A percentile compares a stretch with the other conserved stretches of the same genome.
Evolutionary conservation across 1,140 invertebrate species (phyloP).

Genomic region (Calephelis virginiensis): DNA sequence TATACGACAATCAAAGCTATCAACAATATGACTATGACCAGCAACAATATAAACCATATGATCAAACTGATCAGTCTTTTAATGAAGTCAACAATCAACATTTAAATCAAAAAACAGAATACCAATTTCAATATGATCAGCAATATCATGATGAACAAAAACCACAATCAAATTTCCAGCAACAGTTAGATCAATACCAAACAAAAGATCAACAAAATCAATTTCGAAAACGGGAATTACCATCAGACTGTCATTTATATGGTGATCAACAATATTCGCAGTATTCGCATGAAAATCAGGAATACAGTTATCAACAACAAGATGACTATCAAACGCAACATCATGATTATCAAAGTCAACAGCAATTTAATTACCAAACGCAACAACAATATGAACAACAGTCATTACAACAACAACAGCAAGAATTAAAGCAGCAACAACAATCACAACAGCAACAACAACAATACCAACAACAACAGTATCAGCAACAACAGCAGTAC

Average conservation of each 20-base stretch:
- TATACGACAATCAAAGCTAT: constrained; percentile 47
- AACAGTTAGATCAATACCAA: constrained; percentile 40
- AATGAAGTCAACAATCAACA: constrained; percentile 39
- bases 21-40: constrained; percentile 78
- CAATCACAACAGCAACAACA: constrained; percentile 39
- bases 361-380: constrained; percentile 23
- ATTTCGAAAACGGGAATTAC: constrained; percentile 32
- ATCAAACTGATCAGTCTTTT: constrained; percentile 40
- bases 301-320: constrained; percentile 37
- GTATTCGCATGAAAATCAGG: constrained; percentile 33
- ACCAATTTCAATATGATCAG: constrained; percentile 40
- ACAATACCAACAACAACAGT: constrained; percentile 40
- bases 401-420: constrained; percentile 41
- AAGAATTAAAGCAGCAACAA: constrained; percentile 34
- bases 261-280: constrained; percentile 39
- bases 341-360: constrained; percentile 50
- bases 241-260: constrained; percentile 71
- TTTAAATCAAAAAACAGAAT: constrained; percentile 44
- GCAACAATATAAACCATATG: constrained; percentile 45
- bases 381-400: constrained; percentile 32
- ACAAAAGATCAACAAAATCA: constrained; percentile 34
- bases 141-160: constrained; percentile 40
- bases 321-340: constrained; percentile 24
- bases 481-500: constrained; percentile 39
- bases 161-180: constrained; percentile 34